Percentiles rank a stretch among this genome's conserved stretches.
Conservation (phyloP, 2,888 invertebrate species). For the Pyrochroa serraticornis region DNA sequence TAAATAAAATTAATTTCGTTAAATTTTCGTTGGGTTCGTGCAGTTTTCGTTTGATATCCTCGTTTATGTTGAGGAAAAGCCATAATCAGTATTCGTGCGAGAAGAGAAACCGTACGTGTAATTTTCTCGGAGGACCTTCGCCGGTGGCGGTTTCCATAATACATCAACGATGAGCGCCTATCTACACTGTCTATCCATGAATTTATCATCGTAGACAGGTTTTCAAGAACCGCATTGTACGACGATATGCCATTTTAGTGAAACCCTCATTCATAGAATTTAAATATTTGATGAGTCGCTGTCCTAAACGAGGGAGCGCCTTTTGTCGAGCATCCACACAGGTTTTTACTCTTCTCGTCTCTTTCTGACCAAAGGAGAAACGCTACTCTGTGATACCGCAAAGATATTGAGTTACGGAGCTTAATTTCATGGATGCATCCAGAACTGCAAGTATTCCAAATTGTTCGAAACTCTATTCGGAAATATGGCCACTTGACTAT, state of each 20-base stretch:
- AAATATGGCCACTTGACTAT: too few relatives aligned
- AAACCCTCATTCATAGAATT: constrained; percentile 29
- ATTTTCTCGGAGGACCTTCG: constrained; percentile 23
- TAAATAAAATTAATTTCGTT: constrained; percentile 4
- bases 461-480: too few relatives aligned
- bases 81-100: constrained; percentile 18
- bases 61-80: constrained; percentile 1
- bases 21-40: background rate
- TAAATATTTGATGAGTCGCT: constrained; percentile 31
- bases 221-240: constrained; percentile 32
- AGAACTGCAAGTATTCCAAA: too few relatives aligned
- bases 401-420: too few relatives aligned
- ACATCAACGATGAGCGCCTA: constrained; percentile 33
- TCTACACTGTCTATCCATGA: constrained; percentile 34
- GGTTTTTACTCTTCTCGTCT: background rate
- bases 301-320: constrained; percentile 23
- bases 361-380: too few relatives aligned
- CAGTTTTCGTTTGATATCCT: constrained; percentile 6
- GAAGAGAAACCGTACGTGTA: constrained; percentile 5
- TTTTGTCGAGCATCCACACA: constrained; percentile 14
- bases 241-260: constrained; percentile 29
- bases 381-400: too few relatives aligned
- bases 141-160: constrained; percentile 29
- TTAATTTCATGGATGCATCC: too few relatives aligned
- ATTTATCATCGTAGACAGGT: constrained; percentile 36